These are phyloP conservation scores for Plutomurus gul DNA, from an alignment of 1,140 invertebrate species.

Conservation along the genomic window DNA sequence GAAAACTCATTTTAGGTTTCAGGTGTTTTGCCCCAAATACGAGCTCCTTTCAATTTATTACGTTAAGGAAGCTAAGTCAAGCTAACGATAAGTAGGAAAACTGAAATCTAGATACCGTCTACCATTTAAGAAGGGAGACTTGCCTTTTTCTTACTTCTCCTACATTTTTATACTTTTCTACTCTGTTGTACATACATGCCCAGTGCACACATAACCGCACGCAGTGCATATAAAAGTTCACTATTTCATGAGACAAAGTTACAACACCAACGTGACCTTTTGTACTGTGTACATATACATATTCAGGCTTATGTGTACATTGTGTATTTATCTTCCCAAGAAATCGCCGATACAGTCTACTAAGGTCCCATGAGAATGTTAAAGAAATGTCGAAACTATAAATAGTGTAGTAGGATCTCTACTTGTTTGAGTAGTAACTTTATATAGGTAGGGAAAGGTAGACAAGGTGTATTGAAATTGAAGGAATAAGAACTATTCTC, in stretches of 20 bases:
- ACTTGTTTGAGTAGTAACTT: not conserved
- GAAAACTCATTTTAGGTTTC: constrained; percentile 11
- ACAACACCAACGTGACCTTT: not conserved
- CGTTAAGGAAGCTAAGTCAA: not conserved
- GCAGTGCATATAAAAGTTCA: not conserved
- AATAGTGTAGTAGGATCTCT: constrained; percentile 18
- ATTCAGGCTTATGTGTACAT: not conserved
- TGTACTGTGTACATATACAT: not conserved
- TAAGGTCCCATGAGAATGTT: not conserved
- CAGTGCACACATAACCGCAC: not conserved
- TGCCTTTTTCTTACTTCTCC: not conserved
- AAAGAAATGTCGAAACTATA: constrained; percentile 30
- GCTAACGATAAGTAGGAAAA: not conserved
- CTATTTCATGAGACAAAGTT: not conserved
- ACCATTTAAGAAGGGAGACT: not conserved
- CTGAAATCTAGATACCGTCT: not conserved
- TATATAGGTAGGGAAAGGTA: not conserved
- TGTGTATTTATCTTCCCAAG: not conserved
- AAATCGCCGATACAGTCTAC: not conserved
- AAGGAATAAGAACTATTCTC: not conserved
- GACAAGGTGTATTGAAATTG: not conserved
- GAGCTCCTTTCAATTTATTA: constrained; percentile 2
- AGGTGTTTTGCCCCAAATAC: constrained; percentile 25
- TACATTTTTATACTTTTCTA: too few relatives aligned
- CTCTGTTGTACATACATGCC: too few relatives aligned